phyloP scores from a whole-genome alignment of 2,888 invertebrate genomes.

The Limnephilus rhombicus region DNA sequence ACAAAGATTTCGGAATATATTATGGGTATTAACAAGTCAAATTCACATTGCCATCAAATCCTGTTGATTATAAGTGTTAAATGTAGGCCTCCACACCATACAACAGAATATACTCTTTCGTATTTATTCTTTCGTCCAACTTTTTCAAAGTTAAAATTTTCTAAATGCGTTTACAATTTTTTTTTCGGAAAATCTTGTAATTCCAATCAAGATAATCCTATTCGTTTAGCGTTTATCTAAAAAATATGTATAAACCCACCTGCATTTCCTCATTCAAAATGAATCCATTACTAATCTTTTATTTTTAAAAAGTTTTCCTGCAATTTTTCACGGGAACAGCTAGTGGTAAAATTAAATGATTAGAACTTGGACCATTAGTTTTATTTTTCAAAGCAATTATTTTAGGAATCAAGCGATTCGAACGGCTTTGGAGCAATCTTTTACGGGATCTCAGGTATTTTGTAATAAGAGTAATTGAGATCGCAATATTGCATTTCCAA shows the following conservation, averaged over 20 bases:
- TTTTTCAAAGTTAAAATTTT: too few relatives aligned
- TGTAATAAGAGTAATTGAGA: not conserved
- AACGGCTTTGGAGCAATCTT: not conserved
- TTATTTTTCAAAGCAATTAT: not conserved
- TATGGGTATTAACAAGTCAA: too few relatives aligned
- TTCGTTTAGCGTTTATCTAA: not conserved
- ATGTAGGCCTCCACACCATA: too few relatives aligned
- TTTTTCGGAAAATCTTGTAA: too few relatives aligned
- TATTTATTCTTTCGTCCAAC: too few relatives aligned
- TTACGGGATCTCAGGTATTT: not conserved
- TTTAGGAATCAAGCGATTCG: not conserved
- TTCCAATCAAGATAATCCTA: too few relatives aligned
- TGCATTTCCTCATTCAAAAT: not conserved
- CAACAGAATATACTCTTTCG: too few relatives aligned
- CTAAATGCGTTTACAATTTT: too few relatives aligned
- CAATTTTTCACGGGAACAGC: not conserved
- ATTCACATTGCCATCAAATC: too few relatives aligned
- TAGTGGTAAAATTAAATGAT: not conserved
- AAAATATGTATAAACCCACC: not conserved
- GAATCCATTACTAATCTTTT: not conserved
- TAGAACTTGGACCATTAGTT: not conserved
- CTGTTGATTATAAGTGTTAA: too few relatives aligned
- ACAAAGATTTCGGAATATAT: too few relatives aligned
- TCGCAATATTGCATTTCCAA: conserved; percentile 34
- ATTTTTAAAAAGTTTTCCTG: not conserved